Conservation (phyloP, 2,888 invertebrate species). For the Agrilus mali region DNA sequence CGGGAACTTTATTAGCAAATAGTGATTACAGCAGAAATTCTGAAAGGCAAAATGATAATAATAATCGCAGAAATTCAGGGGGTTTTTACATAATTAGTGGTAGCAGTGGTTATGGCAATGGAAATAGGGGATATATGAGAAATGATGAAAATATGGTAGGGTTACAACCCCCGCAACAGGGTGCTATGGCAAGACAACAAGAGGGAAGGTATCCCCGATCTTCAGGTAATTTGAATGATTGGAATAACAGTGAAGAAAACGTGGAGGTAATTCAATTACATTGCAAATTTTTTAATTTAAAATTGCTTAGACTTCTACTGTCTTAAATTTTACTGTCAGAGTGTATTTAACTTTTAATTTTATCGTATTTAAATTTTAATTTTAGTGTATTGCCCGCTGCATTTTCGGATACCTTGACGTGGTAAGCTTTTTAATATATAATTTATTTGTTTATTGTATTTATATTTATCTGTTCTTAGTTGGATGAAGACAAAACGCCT, state of each 20-base stretch:
- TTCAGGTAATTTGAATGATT: slow-evolving; percentile 4
- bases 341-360: too few relatives aligned
- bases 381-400: slow-evolving; percentile 30
- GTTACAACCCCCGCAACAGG: not conserved
- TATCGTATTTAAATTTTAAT: slow-evolving; percentile 12
- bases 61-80: not conserved
- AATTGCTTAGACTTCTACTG: too few relatives aligned
- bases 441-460: not conserved
- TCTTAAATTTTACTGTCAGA: too few relatives aligned
- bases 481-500: slow-evolving; percentile 29
- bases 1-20: too few relatives aligned
- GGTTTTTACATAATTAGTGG: not conserved
- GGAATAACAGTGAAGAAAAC: slow-evolving; percentile 9
- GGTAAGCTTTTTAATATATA: slow-evolving; percentile 21
- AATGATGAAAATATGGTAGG: slow-evolving; percentile 11
- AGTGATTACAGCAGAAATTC: not conserved
- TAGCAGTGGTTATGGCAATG: slow-evolving; percentile 6
- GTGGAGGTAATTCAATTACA: slow-evolving; percentile 8
- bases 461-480: slow-evolving; percentile 19
- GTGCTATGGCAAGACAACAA: slow-evolving; percentile 4
- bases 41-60: not conserved
- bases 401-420: slow-evolving; percentile 30
- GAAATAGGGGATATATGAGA: slow-evolving; percentile 5
- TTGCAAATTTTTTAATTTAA: too few relatives aligned
- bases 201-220: slow-evolving; percentile 4